These are phyloP conservation scores for Eretmocerus hayati DNA, from an alignment of 2,888 invertebrate species.

Conservation along the genomic window DNA sequence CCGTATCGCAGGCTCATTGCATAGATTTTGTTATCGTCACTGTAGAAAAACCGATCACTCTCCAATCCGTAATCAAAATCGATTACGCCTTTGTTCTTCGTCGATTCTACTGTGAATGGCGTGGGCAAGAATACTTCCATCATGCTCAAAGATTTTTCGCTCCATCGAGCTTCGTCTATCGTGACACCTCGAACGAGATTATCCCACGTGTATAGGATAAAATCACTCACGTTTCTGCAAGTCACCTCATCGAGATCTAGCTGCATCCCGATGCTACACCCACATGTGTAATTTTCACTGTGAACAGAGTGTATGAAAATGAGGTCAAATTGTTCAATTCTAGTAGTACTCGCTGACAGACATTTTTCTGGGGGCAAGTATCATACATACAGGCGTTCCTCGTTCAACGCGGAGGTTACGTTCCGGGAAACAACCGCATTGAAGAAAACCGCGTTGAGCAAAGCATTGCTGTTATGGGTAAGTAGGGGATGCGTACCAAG, in stretches of 20 bases:
- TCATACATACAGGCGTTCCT: too few species aligned
- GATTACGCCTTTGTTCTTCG: neutral
- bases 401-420: too few species aligned
- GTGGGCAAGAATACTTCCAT: neutral
- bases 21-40: neutral
- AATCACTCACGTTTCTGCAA: neutral
- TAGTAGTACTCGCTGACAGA: too few species aligned
- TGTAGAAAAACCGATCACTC: neutral
- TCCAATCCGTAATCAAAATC: neutral
- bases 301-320: too few species aligned
- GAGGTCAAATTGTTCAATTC: too few species aligned
- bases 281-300: too few species aligned
- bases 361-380: too few species aligned
- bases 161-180: neutral
- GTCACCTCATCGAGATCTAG: neutral
- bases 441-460: too few species aligned
- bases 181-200: neutral
- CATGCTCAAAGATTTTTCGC: too few species aligned
- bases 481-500: too few species aligned
- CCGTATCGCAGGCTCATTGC: neutral
- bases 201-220: neutral
- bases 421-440: too few species aligned
- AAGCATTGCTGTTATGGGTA: too few species aligned
- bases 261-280: constrained; percentile 1
- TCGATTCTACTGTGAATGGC: neutral